Evolutionary conservation across 2,797 vertebrate species (phyloP), one percentile per base, ranked within the genome.

Genomic region (Acanthurus tractus): DNA sequence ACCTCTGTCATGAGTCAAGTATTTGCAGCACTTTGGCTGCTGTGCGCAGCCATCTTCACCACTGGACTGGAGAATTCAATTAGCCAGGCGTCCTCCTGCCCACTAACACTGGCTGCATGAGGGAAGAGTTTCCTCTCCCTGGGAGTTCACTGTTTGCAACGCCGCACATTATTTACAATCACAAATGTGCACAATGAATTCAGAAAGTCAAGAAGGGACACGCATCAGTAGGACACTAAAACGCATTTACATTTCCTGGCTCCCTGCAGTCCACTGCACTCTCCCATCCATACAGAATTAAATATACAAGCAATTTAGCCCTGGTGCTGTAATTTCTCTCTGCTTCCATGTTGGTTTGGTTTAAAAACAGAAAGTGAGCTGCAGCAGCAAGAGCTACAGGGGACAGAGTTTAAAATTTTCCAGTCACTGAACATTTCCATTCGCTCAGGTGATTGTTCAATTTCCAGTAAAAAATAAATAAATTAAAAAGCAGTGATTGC

Each of bases 11-110:
- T 23, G 52, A 78, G 80, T 88, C 70, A 79, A 77, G 76, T 82
- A 46, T 74, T 22, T 17, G 54, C 65, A 55, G 54, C 55, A 70
- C 61, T 82, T 78, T 65, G 68, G 58, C 59, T 69, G 29, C 72
- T 34, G 50, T 12, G 8, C 3, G 0, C 66, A 48, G 20, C 44
- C 68, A 53, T 81, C 42, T 74, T 75, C 81, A 70, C 73, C 81
- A 70, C 63, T 74, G 59, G 63, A 81, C 80, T 74, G 74, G 20
- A 78, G 64, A 82, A 86, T 86, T 83, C 42, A 86, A 88, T 92
- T 79, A 87, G 53, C 48, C 5, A 3, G 61, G 64, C 68, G 38
- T 78, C 73, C 71, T 70, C 63, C 61, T 62, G 50, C 44, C 63
- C 36, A 48, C 50, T 29, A 74, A 76, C 57, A 59, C 72, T 14